Percentiles rank a stretch among this genome's conserved stretches.
Conservation (phyloP, 2,888 invertebrate genomes). For the Catocala nupta region DNA sequence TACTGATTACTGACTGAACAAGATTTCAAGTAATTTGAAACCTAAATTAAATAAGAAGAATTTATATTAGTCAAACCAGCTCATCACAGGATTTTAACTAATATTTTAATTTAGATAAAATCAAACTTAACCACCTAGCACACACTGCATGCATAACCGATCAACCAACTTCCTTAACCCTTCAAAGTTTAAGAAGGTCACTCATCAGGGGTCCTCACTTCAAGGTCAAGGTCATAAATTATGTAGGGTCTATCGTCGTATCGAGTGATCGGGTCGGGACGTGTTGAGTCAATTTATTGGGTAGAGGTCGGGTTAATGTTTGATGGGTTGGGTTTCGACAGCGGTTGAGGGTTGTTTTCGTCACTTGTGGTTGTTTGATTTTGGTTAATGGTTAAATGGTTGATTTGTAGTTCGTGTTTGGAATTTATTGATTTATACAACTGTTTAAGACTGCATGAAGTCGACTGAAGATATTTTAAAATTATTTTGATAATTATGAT, state of each 20-base stretch:
- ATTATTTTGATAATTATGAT: too few relatives aligned
- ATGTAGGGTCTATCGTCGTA: constrained; percentile 38
- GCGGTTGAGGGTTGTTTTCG: constrained; percentile 14
- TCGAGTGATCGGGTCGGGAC: constrained; percentile 39
- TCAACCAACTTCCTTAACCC: constrained; percentile 12
- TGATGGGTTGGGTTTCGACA: constrained; percentile 34
- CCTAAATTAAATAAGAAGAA: not conserved
- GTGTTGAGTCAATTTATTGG: constrained; percentile 40
- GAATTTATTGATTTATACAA: too few relatives aligned
- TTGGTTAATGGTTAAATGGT: not conserved
- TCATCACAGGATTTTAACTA: too few relatives aligned
- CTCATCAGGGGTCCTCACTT: constrained; percentile 9
- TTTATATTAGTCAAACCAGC: too few relatives aligned
- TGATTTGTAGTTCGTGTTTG: not conserved
- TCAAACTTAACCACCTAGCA: not conserved
- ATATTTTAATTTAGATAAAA: not conserved
- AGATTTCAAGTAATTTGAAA: too few relatives aligned
- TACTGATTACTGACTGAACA: too few relatives aligned
- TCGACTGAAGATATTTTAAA: too few relatives aligned
- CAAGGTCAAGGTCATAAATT: constrained; percentile 24
- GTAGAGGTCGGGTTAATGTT: constrained; percentile 32
- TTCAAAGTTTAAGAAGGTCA: constrained; percentile 15
- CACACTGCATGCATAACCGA: constrained; percentile 10
- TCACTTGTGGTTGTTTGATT: constrained; percentile 11
- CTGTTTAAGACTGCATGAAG: too few relatives aligned